These are phyloP conservation scores for Clarias pachynema DNA, from an alignment of 2,797 vertebrate species.

Conservation along the genomic window DNA sequence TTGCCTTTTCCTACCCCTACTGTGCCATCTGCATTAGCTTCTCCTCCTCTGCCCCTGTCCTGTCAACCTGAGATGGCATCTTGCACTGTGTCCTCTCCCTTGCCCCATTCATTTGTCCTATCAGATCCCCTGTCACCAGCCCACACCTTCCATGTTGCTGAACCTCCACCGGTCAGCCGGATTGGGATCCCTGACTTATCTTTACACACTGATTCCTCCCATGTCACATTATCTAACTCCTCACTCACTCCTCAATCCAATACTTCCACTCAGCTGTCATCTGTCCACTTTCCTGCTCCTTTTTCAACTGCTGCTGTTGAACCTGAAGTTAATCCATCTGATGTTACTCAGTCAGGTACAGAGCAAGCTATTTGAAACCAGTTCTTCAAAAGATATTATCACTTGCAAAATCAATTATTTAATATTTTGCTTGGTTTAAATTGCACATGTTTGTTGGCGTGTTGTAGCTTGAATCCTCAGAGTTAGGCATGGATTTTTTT, in stretches of 20 bases:
- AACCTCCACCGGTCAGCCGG: slow-evolving; percentile 5
- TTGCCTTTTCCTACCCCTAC: neutral
- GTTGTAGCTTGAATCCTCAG: neutral
- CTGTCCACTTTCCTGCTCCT: slow-evolving; percentile 38
- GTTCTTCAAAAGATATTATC: slow-evolving; percentile 19
- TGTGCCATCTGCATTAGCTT: neutral
- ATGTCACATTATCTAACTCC: slow-evolving; percentile 8
- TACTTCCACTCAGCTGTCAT: slow-evolving; percentile 22
- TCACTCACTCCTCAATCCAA: slow-evolving; percentile 15
- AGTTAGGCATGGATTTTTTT: slow-evolving; percentile 38
- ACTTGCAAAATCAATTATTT: slow-evolving; percentile 19
- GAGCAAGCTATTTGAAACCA: slow-evolving; percentile 21
- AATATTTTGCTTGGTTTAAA: slow-evolving; percentile 22
- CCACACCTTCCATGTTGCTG: slow-evolving; percentile 7
- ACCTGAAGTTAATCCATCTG: slow-evolving; percentile 36
- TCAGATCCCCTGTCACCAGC: slow-evolving; percentile 6
- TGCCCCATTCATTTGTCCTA: slow-evolving; percentile 9
- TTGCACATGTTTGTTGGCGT: slow-evolving; percentile 11
- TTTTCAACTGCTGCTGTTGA: slow-evolving; percentile 42
- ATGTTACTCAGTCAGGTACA: slow-evolving; percentile 60
- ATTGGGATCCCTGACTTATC: slow-evolving; percentile 5
- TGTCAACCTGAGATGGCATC: neutral
- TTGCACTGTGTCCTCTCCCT: slow-evolving; percentile 1
- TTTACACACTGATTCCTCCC: slow-evolving; percentile 11
- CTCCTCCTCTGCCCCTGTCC: slow-evolving; percentile 24